These are phyloP conservation scores for Boleophthalmus pectinirostris DNA, from an alignment of 2,113 vertebrate genomes.

Conservation along the genomic window DNA sequence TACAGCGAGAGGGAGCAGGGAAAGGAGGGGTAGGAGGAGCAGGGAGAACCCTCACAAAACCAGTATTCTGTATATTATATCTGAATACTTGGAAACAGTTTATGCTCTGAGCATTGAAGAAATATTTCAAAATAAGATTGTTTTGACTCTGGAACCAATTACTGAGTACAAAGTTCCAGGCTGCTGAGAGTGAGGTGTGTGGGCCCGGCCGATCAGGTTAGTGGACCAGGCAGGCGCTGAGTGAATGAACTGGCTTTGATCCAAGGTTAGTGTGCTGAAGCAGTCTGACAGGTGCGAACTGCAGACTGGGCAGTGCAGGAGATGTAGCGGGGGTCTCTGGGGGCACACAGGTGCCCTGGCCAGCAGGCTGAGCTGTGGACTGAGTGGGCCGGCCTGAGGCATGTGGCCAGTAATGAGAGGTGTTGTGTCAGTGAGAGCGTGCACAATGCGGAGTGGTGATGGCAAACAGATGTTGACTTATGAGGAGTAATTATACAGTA, in stretches of 20 bases:
- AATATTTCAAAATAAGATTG: background rate
- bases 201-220: slow-evolving; percentile 36
- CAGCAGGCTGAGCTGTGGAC: slow-evolving; percentile 23
- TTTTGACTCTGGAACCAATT: background rate
- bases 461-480: slow-evolving; percentile 33
- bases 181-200: slow-evolving; percentile 27
- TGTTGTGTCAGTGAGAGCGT: slow-evolving; percentile 28
- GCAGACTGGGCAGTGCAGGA: slow-evolving; percentile 42
- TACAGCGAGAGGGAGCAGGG: too few species aligned
- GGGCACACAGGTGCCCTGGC: slow-evolving; percentile 30
- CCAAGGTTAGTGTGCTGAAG: slow-evolving; percentile 50
- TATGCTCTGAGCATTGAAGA: background rate
- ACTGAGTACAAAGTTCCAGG: background rate
- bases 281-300: slow-evolving; percentile 63
- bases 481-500: slow-evolving; percentile 30
- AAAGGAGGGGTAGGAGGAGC: too few species aligned
- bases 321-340: slow-evolving; percentile 45
- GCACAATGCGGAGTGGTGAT: slow-evolving; percentile 31
- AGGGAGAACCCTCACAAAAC: too few species aligned
- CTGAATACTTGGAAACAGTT: background rate
- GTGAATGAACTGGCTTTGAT: slow-evolving; percentile 49
- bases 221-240: slow-evolving; percentile 26
- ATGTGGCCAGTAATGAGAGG: slow-evolving; percentile 45
- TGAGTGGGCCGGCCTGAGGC: slow-evolving; percentile 25
- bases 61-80: too few species aligned